Evolutionary conservation across 2,888 invertebrate species (phyloP).

Genomic region (Imbricaverruca yamaguchii): DNA sequence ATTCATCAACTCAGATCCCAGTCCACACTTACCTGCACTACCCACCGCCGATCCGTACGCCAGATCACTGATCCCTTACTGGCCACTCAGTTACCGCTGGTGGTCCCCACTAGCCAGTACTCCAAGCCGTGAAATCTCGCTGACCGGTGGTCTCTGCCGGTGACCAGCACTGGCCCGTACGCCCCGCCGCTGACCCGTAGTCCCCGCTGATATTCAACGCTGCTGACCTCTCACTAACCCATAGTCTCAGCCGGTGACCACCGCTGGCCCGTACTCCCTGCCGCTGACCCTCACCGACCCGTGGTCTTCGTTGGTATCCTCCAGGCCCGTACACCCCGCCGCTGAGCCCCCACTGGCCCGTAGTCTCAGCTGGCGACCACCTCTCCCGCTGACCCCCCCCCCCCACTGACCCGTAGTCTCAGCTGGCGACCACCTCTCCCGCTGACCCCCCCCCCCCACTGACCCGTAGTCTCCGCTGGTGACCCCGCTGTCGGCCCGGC

Average conservation of each 20-base stretch:
- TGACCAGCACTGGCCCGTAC: neutral
- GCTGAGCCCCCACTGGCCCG: neutral
- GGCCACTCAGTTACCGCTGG: neutral
- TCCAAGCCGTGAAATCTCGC: neutral
- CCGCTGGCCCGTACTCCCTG: too few species aligned
- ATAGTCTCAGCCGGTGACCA: neutral
- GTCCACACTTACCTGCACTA: too few species aligned
- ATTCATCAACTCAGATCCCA: neutral
- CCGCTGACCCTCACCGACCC: neutral
- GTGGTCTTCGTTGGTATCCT: neutral
- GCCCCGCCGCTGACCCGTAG: neutral
- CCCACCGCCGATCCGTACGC: neutral
- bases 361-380: neutral
- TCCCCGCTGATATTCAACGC: neutral
- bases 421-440: neutral
- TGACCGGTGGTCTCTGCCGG: neutral
- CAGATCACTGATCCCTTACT: neutral
- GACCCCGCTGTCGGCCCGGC: constrained; percentile 14
- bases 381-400: neutral
- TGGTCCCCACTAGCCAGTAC: neutral
- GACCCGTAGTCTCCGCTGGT: constrained; percentile 13
- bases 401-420: neutral
- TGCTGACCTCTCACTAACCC: neutral
- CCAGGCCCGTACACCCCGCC: too few species aligned
- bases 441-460: neutral